These are phyloP conservation scores for Scaptomyza tumidula DNA, from an alignment of 2,888 invertebrate genomes.

Conservation along the genomic window DNA sequence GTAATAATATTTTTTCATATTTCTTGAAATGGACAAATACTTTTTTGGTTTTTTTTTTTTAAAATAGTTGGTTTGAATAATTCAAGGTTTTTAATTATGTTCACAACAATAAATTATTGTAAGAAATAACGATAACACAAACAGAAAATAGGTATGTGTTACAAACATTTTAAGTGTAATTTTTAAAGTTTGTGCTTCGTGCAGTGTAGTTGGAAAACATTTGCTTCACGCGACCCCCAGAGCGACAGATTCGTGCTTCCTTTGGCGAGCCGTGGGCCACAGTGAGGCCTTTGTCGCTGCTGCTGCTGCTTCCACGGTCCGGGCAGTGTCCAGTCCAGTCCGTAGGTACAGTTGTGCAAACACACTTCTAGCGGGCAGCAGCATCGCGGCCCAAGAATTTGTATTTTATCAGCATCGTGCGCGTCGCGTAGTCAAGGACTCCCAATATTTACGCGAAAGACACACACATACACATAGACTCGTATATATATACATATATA, in stretches of 20 bases:
- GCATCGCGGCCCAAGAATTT: conserved; percentile 79
- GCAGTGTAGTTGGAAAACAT: conserved; percentile 44
- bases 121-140: too few relatives aligned
- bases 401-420: conserved; percentile 78
- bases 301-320: conserved; percentile 47
- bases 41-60: background rate
- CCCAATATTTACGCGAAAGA: conserved; percentile 80
- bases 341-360: conserved; percentile 80
- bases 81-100: too few relatives aligned
- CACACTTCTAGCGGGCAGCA: conserved; percentile 77
- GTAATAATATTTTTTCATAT: background rate
- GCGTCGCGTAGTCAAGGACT: conserved; percentile 81
- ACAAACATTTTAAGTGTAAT: background rate
- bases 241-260: conserved; percentile 57
- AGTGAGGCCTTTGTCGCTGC: conserved; percentile 51
- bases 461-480: conserved; percentile 31
- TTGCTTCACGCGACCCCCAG: conserved; percentile 42
- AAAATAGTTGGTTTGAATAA: background rate
- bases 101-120: too few relatives aligned
- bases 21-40: too few relatives aligned
- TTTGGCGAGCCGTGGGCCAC: conserved; percentile 71
- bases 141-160: background rate
- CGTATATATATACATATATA: conserved; percentile 15
- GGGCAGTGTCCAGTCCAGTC: conserved; percentile 73
- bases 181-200: conserved; percentile 4